Evolutionary conservation across 1,140 invertebrate species (phyloP).

Genomic region (Aphidius ervi): DNA sequence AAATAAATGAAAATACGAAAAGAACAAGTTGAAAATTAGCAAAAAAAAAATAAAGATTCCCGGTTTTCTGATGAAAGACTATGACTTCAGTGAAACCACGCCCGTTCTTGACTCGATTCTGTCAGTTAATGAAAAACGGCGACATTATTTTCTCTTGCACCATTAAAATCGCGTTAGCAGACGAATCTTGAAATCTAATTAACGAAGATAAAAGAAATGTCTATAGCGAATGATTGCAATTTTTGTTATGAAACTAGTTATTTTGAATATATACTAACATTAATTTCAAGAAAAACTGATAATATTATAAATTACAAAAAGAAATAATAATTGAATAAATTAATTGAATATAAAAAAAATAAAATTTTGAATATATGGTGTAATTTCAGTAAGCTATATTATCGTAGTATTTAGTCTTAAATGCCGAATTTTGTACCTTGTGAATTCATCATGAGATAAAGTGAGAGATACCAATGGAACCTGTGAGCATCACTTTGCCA

Average conservation of each 20-base stretch:
- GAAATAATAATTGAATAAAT: too few species aligned
- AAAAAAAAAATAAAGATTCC: background rate
- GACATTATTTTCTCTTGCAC: conserved; percentile 23
- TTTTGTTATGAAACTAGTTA: too few species aligned
- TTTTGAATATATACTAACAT: too few species aligned
- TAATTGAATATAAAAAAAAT: too few species aligned
- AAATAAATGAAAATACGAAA: too few species aligned
- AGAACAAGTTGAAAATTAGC: background rate
- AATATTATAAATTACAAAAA: background rate
- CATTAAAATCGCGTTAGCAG: conserved; percentile 27
- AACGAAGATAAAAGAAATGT: conserved; percentile 20
- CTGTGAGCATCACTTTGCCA: conserved; percentile 23
- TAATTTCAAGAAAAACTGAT: background rate
- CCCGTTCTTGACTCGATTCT: conserved; percentile 9
- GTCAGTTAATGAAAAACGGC: conserved; percentile 22
- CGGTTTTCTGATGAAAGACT: background rate
- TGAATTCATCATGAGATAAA: too few species aligned
- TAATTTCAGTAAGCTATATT: too few species aligned
- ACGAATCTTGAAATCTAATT: conserved; percentile 27
- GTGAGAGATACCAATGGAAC: too few species aligned
- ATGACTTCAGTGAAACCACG: conserved; percentile 7
- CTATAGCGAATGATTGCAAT: background rate
- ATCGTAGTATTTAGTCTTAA: too few species aligned
- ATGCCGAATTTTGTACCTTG: too few species aligned
- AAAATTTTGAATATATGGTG: too few species aligned